Base-by-base conservation (phyloP, 2,888 invertebrate genomes). In the Dione vanillae region DNA sequence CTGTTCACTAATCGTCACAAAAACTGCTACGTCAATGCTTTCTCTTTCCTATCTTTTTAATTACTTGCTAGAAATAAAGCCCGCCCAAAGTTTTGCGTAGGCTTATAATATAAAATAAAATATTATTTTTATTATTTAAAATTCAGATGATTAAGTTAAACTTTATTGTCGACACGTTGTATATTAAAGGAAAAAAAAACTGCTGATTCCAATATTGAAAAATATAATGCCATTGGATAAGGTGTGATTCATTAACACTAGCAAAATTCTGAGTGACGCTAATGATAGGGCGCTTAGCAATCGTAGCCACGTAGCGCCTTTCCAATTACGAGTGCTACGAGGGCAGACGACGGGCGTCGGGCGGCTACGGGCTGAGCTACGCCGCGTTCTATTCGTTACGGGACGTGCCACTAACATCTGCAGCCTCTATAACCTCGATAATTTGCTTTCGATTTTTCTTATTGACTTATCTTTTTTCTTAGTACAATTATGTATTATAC, bases 1-100 rank as follows among this genome's bases (percentile, higher is more conserved):
- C 82, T 80, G 88, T 87, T 86, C 91, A 89, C 91, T 92, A 93
- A 92, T 92, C 91, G 91, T 85, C 90, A 87, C 92, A 91, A 91
- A 91, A 92, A 93, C 92, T 91, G 88, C 85, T 84, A 80, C 83
- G 80, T 87, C 86, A 45, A 61, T 61, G 45, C 45, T 27, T 45
- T 16, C 27, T 27, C 43, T 59, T 43, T 16, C 2, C 20, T n/a
- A 45, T 61, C 87, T 85, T 89, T n/a, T 90, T 91, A 90, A 90
- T 91, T 92, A 92, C 87, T 87, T 83, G 84, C 27, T 16, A 45
- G 11, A 11, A n/a, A 35, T 27, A 67, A 69, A 61, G 40, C 19
- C 19, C 37, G 27, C 37, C 7, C 5, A 2, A n/a, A 7, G 6
- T 45, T 45, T 47, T 47, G 16, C 1, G 16, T 47, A 16, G 47